Evolutionary conservation across 2,888 invertebrate species (phyloP).

Genomic region (Crocallis elinguaria): DNA sequence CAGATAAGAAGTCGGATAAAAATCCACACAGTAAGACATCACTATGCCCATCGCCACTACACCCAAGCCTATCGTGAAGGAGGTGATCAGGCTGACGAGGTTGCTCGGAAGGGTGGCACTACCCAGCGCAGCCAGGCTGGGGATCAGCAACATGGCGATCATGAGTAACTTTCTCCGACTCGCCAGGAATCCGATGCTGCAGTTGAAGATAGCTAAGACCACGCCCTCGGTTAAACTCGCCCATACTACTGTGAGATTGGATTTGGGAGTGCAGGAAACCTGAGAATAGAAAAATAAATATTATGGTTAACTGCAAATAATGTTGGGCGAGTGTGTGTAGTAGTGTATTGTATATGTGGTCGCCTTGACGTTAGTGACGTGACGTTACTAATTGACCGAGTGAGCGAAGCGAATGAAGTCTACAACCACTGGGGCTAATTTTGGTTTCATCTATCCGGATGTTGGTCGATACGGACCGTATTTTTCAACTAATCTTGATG

Average conservation of each 20-base stretch:
- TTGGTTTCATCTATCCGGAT: too few relatives aligned
- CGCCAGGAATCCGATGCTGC: slow-evolving; percentile 39
- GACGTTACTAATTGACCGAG: too few relatives aligned
- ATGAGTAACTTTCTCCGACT: slow-evolving; percentile 43
- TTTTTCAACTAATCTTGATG: too few relatives aligned
- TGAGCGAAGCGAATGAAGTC: too few relatives aligned
- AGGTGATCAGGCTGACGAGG: slow-evolving; percentile 47
- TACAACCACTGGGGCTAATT: too few relatives aligned
- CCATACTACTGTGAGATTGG: slow-evolving; percentile 25
- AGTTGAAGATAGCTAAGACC: slow-evolving; percentile 37
- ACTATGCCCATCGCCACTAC: slow-evolving; percentile 56
- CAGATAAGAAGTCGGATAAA: slow-evolving; percentile 75
- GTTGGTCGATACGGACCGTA: too few relatives aligned
- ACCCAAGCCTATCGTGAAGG: slow-evolving; percentile 67
- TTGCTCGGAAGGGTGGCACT: slow-evolving; percentile 40
- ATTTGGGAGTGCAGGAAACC: slow-evolving; percentile 12
- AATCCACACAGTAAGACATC: slow-evolving; percentile 70
- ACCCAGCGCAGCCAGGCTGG: slow-evolving; percentile 36
- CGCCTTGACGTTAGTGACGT: too few relatives aligned
- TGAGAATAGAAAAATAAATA: slow-evolving; percentile 2
- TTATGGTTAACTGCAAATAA: too few relatives aligned
- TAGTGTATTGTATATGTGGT: too few relatives aligned
- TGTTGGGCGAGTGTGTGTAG: too few relatives aligned
- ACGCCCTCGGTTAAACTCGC: slow-evolving; percentile 37
- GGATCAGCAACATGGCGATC: slow-evolving; percentile 36